phyloP scores from a whole-genome alignment of 2,888 invertebrate species.

The Drosophila neutralis region DNA sequence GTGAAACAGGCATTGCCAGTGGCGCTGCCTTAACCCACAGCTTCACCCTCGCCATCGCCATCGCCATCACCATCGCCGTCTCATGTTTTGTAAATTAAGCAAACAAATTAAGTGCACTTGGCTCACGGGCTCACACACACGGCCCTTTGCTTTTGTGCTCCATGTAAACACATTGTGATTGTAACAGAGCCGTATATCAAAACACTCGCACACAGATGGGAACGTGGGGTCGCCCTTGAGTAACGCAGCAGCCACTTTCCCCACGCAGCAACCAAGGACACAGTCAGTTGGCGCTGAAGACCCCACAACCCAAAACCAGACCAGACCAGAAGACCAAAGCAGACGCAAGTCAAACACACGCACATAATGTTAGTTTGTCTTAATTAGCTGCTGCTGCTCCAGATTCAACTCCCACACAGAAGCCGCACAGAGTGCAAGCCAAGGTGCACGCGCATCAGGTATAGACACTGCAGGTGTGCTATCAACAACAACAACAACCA shows the following conservation, averaged over 20 bases:
- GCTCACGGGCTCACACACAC: slow-evolving; percentile 52
- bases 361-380: slow-evolving; percentile 70
- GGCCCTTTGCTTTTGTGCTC: slow-evolving; percentile 52
- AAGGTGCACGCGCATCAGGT: slow-evolving; percentile 40
- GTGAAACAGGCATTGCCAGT: slow-evolving; percentile 5
- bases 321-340: slow-evolving; percentile 16
- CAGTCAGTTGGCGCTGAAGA: slow-evolving; percentile 24
- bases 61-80: slow-evolving; percentile 31
- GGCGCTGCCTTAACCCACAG: background rate
- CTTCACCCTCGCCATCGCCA: slow-evolving; percentile 7
- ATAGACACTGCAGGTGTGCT: slow-evolving; percentile 38
- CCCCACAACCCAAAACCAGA: slow-evolving; percentile 25
- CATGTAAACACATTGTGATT: slow-evolving; percentile 78
- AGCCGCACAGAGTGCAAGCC: slow-evolving; percentile 26
- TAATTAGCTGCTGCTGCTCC: slow-evolving; percentile 67
- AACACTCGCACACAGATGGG: slow-evolving; percentile 44
- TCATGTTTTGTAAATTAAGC: slow-evolving; percentile 82
- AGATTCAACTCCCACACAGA: slow-evolving; percentile 17
- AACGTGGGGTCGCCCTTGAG: slow-evolving; percentile 63
- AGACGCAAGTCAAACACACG: slow-evolving; percentile 15
- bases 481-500: slow-evolving; percentile 29
- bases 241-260: slow-evolving; percentile 8
- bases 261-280: slow-evolving; percentile 61
- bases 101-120: slow-evolving; percentile 83
- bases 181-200: slow-evolving; percentile 75